phyloP scores from a whole-genome alignment of 2,113 vertebrate species.

The Oreochromis tanganicae region DNA sequence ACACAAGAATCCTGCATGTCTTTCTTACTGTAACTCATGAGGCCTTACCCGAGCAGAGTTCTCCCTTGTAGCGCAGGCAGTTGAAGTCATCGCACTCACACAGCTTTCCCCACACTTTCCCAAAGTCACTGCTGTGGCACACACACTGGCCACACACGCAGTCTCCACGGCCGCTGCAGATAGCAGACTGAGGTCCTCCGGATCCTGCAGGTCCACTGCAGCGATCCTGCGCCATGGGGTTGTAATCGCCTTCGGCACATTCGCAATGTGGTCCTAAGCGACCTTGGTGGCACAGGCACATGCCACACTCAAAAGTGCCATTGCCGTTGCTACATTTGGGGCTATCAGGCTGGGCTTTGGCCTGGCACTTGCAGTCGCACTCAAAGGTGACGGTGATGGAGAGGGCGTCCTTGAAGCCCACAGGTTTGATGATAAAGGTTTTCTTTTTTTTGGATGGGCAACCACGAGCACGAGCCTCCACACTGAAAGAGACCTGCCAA shows the following conservation, averaged over 20 bases:
- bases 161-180: conserved; percentile 88
- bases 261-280: conserved; percentile 88
- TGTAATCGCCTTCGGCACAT: conserved; percentile 89
- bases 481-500: conserved; percentile 88
- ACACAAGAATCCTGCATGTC: neutral
- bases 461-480: conserved; percentile 86
- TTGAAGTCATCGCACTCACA: conserved; percentile 98
- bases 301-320: conserved; percentile 88
- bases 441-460: conserved; percentile 82
- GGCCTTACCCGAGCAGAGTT: conserved; percentile 91
- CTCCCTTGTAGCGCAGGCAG: conserved; percentile 91
- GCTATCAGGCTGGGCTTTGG: conserved; percentile 70
- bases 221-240: conserved; percentile 80
- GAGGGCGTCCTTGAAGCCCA: conserved; percentile 92
- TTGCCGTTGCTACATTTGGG: conserved; percentile 80
- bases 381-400: conserved; percentile 79
- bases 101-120: conserved; percentile 89
- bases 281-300: conserved; percentile 84
- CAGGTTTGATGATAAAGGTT: conserved; percentile 91
- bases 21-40: neutral
- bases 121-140: conserved; percentile 89
- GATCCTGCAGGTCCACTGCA: conserved; percentile 73
- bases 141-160: conserved; percentile 94
- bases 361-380: conserved; percentile 86
- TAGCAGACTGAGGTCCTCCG: conserved; percentile 43